Conservation (phyloP, 2,797 vertebrate species). For the Labroides dimidiatus region DNA sequence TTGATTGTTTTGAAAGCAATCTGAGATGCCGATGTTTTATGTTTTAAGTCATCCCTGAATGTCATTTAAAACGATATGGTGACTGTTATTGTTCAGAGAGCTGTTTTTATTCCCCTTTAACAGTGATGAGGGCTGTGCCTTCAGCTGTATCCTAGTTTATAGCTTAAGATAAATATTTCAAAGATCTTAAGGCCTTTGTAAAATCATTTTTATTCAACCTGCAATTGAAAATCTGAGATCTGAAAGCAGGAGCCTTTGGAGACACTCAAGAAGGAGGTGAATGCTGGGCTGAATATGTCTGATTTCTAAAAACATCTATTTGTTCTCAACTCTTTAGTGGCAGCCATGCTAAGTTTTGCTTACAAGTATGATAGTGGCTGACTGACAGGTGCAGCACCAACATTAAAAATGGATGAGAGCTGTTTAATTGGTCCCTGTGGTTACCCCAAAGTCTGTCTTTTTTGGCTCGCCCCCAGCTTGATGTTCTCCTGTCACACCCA, state of each 20-base stretch:
- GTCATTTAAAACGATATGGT: background rate
- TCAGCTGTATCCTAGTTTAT: background rate
- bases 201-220: background rate
- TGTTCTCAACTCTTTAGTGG: slow-evolving; percentile 12
- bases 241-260: background rate
- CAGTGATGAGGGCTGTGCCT: background rate
- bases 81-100: background rate
- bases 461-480: slow-evolving; percentile 59
- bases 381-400: slow-evolving; percentile 62
- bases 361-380: slow-evolving; percentile 39
- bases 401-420: slow-evolving; percentile 62
- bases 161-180: background rate
- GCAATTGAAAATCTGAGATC: slow-evolving; percentile 1
- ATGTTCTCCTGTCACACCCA: slow-evolving; percentile 54
- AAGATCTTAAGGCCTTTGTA: background rate
- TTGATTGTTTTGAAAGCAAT: slow-evolving; percentile 50
- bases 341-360: slow-evolving; percentile 46
- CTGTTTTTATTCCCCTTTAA: background rate
- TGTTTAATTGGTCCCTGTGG: slow-evolving; percentile 72
- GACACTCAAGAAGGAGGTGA: slow-evolving; percentile 7
- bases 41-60: background rate
- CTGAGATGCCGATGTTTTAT: slow-evolving; percentile 18
- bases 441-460: slow-evolving; percentile 47
- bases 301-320: slow-evolving; percentile 36
- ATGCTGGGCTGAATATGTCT: slow-evolving; percentile 7